Conservation (phyloP, 2,797 vertebrate genomes). For the Schizopygopsis malacanthus region DNA sequence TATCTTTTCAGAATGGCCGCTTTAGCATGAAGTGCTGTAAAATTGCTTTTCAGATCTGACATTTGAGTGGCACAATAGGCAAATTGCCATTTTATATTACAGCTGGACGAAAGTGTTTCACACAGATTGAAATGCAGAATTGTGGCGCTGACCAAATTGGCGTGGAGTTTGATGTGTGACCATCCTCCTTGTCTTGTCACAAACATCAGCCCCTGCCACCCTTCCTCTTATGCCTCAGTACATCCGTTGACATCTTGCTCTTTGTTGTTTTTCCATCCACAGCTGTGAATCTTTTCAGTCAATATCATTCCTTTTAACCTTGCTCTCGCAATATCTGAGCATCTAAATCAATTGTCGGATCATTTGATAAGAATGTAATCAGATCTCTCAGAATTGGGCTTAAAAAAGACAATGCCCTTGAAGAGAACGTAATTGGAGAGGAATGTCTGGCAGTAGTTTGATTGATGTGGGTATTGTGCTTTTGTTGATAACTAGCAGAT, state of each 20-base stretch:
- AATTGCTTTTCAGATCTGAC: conserved; percentile 48
- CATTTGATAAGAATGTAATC: conserved; percentile 59
- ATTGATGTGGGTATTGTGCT: conserved; percentile 39
- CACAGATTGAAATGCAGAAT: conserved; percentile 47
- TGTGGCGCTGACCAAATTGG: conserved; percentile 32
- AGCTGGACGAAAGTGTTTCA: conserved; percentile 38
- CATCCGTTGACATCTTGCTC: conserved; percentile 38
- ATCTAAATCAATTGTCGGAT: conserved; percentile 58
- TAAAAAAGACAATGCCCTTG: conserved; percentile 55
- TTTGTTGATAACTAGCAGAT: conserved; percentile 51
- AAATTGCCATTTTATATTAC: conserved; percentile 44
- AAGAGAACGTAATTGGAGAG: conserved; percentile 40
- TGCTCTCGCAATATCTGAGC: conserved; percentile 42
- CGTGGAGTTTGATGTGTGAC: conserved; percentile 44
- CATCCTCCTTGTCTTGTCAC: conserved; percentile 41
- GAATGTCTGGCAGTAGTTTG: conserved; percentile 28
- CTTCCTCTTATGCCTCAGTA: conserved; percentile 28
- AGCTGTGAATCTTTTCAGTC: conserved; percentile 35
- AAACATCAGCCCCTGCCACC: conserved; percentile 11
- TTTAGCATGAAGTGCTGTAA: conserved; percentile 30
- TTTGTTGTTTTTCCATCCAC: conserved; percentile 37
- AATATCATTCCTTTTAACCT: conserved; percentile 31
- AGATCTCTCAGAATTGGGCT: conserved; percentile 50
- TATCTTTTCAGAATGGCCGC: conserved; percentile 12
- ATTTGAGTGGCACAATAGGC: conserved; percentile 39